phyloP scores from a whole-genome alignment of 2,113 vertebrate species.

The Xiphophorus maculatus region DNA sequence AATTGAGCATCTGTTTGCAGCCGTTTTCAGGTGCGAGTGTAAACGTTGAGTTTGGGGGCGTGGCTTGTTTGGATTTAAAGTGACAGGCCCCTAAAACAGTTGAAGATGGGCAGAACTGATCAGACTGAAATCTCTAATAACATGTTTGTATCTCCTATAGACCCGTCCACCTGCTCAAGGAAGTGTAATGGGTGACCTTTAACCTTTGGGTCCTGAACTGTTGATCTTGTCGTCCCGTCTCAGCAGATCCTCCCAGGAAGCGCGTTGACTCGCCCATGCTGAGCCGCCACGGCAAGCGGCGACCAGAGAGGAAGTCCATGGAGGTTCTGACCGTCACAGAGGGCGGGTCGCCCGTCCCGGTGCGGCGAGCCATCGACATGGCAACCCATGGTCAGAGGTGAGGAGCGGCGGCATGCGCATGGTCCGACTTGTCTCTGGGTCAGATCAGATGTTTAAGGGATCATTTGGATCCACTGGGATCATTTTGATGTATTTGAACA shows the following conservation, averaged over 20 bases:
- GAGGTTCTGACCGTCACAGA: conserved; percentile 97
- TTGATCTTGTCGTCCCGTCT: neutral
- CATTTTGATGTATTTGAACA: conserved; percentile 35
- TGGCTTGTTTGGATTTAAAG: no score
- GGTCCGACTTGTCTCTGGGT: neutral
- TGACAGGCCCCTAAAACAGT: no score
- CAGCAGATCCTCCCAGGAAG: conserved; percentile 94
- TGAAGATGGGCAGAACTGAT: no score
- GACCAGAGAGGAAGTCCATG: conserved; percentile 97
- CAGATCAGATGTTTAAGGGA: neutral
- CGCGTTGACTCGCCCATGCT: conserved; percentile 98
- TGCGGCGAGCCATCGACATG: conserved; percentile 96
- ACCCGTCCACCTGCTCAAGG: neutral
- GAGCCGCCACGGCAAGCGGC: conserved; percentile 93
- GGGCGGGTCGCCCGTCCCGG: conserved; percentile 95
- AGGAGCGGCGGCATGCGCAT: conserved; percentile 24
- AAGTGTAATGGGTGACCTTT: no score
- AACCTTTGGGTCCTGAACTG: no score
- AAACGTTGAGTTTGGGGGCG: no score
- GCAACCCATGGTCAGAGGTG: conserved; percentile 97
- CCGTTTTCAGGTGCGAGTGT: no score
- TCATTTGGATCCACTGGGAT: conserved; percentile 10
- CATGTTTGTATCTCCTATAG: no score
- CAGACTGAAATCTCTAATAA: no score
- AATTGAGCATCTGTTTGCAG: no score